phyloP scores from a whole-genome alignment of 1,140 invertebrate species.

The Saccostrea cuccullata region DNA sequence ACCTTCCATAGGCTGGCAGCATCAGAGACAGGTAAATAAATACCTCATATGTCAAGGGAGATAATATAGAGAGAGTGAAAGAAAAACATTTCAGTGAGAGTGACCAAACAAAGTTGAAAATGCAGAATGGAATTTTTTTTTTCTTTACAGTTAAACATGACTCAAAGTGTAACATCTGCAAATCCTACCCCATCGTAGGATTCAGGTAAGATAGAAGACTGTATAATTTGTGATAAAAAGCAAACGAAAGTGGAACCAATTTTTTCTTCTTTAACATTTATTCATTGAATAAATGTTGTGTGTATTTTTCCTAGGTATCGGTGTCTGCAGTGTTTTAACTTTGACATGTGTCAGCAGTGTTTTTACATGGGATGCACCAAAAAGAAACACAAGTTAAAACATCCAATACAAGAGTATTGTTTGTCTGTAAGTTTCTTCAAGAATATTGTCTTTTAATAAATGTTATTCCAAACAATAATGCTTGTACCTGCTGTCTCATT shows the following conservation, averaged over 20 bases:
- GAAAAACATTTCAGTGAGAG: too few relatives aligned
- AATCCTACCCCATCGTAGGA: conserved; percentile 97
- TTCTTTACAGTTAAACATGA: conserved; percentile 86
- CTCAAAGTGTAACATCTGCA: conserved; percentile 99
- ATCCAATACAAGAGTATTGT: conserved; percentile 99
- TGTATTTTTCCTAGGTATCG: conserved; percentile 86
- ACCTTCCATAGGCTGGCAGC: conserved; percentile 96
- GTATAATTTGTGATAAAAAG: neutral
- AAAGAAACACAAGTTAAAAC: conserved; percentile 97
- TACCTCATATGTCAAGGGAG: neutral
- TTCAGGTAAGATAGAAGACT: conserved; percentile 83
- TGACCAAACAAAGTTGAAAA: too few relatives aligned
- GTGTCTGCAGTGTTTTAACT: conserved; percentile 99
- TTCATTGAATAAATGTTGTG: neutral
- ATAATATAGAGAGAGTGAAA: neutral
- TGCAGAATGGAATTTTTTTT: neutral
- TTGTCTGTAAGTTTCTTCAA: conserved; percentile 87
- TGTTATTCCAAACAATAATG: too few relatives aligned
- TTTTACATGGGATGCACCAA: conserved; percentile 97
- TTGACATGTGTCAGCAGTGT: conserved; percentile 99
- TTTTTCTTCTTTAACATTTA: neutral
- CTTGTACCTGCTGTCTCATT: too few relatives aligned
- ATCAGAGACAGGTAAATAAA: conserved; percentile 88
- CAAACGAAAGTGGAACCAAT: neutral
- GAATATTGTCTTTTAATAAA: neutral